Evolutionary conservation across 2,888 invertebrate genomes (phyloP).

Genomic region (Dryococelus australis): DNA sequence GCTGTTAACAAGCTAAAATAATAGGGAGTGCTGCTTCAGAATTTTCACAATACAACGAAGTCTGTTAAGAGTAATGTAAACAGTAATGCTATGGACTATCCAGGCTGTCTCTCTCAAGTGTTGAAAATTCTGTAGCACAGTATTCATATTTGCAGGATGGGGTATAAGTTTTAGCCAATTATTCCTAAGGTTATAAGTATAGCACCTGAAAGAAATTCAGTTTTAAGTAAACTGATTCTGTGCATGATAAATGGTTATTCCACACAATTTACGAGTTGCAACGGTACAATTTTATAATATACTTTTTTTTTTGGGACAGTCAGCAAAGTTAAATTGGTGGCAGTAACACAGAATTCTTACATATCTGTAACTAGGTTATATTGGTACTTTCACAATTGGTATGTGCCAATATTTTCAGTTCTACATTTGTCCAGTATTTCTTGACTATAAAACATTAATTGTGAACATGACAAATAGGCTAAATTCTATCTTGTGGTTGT

Average conservation of each 20-base stretch:
- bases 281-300: too few relatives aligned
- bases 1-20: constrained; percentile 52
- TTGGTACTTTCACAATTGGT: too few relatives aligned
- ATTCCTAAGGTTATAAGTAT: background rate
- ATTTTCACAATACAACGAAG: constrained; percentile 51
- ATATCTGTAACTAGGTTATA: too few relatives aligned
- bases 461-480: too few relatives aligned
- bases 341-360: too few relatives aligned
- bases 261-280: too few relatives aligned
- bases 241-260: background rate
- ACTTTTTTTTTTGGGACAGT: too few relatives aligned
- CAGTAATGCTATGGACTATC: constrained; percentile 39
- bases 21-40: constrained; percentile 53
- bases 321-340: too few relatives aligned
- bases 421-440: too few relatives aligned
- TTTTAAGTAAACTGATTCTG: background rate
- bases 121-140: background rate
- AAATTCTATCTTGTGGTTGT: too few relatives aligned
- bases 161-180: background rate
- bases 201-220: background rate
- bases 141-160: background rate
- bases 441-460: too few relatives aligned
- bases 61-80: constrained; percentile 42
- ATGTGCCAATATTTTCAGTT: too few relatives aligned
- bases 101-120: background rate